Evolutionary conservation across 1,140 invertebrate species (phyloP).

Genomic region (Ceratitis capitata): DNA sequence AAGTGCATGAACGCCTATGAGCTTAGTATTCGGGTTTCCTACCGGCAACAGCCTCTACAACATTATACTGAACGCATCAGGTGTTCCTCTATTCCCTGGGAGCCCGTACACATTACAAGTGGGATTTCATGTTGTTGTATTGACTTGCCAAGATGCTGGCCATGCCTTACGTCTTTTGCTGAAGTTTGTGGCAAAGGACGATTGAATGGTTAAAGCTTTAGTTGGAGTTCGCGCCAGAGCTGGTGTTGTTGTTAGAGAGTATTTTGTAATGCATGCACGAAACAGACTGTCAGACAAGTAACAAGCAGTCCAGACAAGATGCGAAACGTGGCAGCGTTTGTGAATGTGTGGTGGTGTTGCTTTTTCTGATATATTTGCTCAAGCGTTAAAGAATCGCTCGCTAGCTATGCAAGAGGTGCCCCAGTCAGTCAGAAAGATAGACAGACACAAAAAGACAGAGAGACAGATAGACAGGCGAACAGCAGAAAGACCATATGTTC

Average conservation of each 20-base stretch:
- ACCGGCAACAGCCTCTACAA: not conserved
- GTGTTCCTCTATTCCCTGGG: not conserved
- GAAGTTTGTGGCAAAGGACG: not conserved
- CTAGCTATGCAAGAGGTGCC: not conserved
- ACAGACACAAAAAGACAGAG: conserved; percentile 6
- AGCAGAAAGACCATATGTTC: not conserved
- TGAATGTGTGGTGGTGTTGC: too few relatives aligned
- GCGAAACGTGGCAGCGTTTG: not conserved
- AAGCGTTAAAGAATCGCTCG: not conserved
- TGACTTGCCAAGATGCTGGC: not conserved
- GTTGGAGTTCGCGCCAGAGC: not conserved
- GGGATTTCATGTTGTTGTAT: not conserved
- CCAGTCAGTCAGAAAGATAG: conserved; percentile 28
- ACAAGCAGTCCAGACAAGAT: conserved; percentile 21
- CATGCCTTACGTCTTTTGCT: not conserved
- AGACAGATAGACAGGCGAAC: not conserved
- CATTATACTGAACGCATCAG: not conserved
- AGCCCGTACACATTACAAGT: not conserved
- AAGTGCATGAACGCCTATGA: too few relatives aligned
- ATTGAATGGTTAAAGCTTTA: not conserved
- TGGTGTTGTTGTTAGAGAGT: not conserved
- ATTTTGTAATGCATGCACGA: conserved; percentile 40
- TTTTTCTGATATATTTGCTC: not conserved
- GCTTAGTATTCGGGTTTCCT: not conserved
- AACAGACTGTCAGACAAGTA: conserved; percentile 33